Evolutionary conservation across 1,140 invertebrate species (phyloP).

Genomic region (Drosophila gunungcola): DNA sequence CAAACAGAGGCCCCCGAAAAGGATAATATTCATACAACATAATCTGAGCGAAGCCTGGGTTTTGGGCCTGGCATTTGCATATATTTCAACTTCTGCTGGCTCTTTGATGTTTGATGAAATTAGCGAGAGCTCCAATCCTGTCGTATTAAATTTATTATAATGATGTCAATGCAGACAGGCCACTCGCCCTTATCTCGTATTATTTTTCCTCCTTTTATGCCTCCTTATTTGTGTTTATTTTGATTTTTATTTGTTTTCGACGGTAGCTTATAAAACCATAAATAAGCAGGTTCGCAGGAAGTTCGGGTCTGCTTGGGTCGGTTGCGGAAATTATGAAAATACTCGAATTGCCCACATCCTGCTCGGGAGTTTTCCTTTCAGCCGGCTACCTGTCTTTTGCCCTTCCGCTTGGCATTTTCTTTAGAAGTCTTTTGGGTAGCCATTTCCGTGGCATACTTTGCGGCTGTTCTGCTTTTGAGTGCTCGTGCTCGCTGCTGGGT

Average conservation of each 20-base stretch:
- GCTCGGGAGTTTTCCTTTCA: conserved; percentile 37
- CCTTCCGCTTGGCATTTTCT: conserved; percentile 25
- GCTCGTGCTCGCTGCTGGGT: conserved; percentile 11
- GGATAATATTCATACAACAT: conserved; percentile 79
- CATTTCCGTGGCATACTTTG: conserved; percentile 76
- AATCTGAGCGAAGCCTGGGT: conserved; percentile 53
- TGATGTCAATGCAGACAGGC: conserved; percentile 46
- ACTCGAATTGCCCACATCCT: conserved; percentile 77
- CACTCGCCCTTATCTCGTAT: conserved; percentile 19
- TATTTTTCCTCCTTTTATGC: conserved; percentile 35
- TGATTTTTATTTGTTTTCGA: conserved; percentile 62
- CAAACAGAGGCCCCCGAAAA: conserved; percentile 38
- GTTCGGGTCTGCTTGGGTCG: conserved; percentile 20
- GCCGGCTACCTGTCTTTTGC: conserved; percentile 8
- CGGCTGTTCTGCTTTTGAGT: conserved; percentile 42
- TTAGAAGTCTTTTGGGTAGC: conserved; percentile 39
- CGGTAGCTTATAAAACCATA: conserved; percentile 70
- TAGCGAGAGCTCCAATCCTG: conserved; percentile 48
- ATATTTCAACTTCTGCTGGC: conserved; percentile 57
- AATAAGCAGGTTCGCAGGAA: conserved; percentile 56
- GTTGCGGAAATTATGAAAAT: conserved; percentile 79
- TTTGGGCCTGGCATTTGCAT: conserved; percentile 68
- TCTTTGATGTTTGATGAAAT: conserved; percentile 74
- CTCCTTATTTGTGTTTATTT: conserved; percentile 46
- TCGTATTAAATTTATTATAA: conserved; percentile 72